These are phyloP conservation scores for Corapipo altera DNA, from an alignment of 2,113 vertebrate species.

Conservation along the genomic window DNA sequence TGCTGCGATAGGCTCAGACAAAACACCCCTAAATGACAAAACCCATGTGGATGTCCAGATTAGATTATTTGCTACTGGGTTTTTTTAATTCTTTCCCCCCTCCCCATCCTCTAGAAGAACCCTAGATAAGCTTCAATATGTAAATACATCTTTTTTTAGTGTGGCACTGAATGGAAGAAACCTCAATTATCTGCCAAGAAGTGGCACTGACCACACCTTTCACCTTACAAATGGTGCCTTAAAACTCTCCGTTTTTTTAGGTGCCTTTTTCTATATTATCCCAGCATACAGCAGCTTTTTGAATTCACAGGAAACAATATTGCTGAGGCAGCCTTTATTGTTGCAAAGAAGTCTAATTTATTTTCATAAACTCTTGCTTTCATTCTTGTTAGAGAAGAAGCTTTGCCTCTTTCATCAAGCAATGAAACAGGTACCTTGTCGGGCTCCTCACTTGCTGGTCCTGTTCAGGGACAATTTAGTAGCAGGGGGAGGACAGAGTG, in stretches of 20 bases:
- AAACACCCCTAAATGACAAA: neutral
- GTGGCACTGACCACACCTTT: neutral
- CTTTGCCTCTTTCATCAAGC: neutral
- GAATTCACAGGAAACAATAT: neutral
- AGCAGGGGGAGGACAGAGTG: neutral
- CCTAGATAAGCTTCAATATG: neutral
- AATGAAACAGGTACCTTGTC: neutral
- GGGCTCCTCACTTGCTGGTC: neutral
- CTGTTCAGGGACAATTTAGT: neutral
- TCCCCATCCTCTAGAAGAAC: neutral
- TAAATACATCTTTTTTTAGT: neutral
- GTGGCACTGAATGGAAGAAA: neutral
- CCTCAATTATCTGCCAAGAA: neutral
- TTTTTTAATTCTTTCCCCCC: accelerated
- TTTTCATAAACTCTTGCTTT: constrained; percentile 20
- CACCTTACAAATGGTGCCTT: neutral
- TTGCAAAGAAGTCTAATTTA: neutral
- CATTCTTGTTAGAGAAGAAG: neutral
- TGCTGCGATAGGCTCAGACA: neutral
- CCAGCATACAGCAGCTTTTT: neutral
- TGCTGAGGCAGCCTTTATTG: neutral
- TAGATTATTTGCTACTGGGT: neutral
- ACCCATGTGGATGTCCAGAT: neutral
- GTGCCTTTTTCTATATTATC: neutral
- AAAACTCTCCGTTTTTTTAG: neutral